Base-by-base conservation (phyloP, 1,140 invertebrate species). In the Eciton burchellii region DNA sequence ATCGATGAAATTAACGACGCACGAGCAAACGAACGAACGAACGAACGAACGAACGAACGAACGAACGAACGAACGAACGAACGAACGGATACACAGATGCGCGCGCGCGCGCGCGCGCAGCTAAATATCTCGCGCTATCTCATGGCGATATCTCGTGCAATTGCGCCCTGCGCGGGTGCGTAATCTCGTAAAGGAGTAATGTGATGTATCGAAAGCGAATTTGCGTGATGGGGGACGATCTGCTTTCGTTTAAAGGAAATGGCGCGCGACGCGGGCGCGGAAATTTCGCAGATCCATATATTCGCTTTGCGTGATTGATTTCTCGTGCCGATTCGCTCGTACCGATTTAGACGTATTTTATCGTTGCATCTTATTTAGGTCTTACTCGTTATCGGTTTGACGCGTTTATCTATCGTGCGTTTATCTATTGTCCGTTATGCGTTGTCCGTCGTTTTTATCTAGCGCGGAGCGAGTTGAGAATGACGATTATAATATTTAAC, bases 401-500 rank as follows among this genome's bases (percentile, higher is more conserved):
- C 57, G 56, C 54, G 47, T 56, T 82, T 41, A 73, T 1, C 16
- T 60, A 47, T 3, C 35, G 6, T 35, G 11, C n/a, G 14, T 21
- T 26, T 49, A 72, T 1, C 14, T 59, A 43, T 2, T 35, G 35
- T 35, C 16, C n/a, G 14, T 21, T 29, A 62, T 29, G 19, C 14
- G 41, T 68, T 43, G 21, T 77, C n/a, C 16, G 52, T 79, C 29
- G 35, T 77, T 71, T n/a, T 82, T 65, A 76, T 49, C 71, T 82
- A 35, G 41, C 68, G 26, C 62, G 49, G 56, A 72, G 60, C 49
- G 54, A 84, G 52, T 59, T 49, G 59, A 82, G 49, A 86, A 73
- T 57, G 76, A 77, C 81, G 62, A 62, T 84, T 83, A 90, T 76
- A 85, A 81, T 87, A 74, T 88, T 88, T 89, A 76, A 59, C 70